phyloP scores from a whole-genome alignment of 2,113 vertebrate species.

The Nothocercus nigrocapillus region DNA sequence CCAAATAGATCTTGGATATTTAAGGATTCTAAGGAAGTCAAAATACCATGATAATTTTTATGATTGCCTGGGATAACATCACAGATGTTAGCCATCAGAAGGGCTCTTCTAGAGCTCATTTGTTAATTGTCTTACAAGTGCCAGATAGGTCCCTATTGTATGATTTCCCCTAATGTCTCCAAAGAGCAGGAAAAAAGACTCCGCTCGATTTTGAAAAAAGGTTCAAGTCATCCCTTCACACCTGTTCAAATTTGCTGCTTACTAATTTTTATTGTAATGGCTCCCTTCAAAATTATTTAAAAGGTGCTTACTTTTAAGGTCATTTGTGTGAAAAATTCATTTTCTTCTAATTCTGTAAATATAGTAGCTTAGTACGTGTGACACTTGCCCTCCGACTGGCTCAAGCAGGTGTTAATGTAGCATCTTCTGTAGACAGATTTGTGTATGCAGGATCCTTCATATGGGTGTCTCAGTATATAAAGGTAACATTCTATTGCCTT shows the following conservation, averaged over 20 bases:
- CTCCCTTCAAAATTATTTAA: neutral
- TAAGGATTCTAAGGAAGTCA: neutral
- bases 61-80: neutral
- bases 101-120: neutral
- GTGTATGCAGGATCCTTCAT: neutral
- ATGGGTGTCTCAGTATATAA: neutral
- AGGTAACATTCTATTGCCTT: neutral
- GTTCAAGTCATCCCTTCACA: neutral
- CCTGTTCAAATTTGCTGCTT: neutral
- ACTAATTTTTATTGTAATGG: neutral
- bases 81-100: neutral
- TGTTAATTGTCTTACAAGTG: neutral
- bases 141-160: neutral
- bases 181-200: neutral
- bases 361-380: neutral
- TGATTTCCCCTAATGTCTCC: neutral
- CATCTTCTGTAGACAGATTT: neutral
- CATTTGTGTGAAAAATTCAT: neutral
- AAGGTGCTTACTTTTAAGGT: neutral
- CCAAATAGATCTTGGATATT: neutral
- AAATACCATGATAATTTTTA: neutral
- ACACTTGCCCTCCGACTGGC: neutral
- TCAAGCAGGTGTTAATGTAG: neutral
- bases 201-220: neutral
- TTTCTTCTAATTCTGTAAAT: neutral